A percentile compares a stretch with the other conserved stretches of the same genome.
These are phyloP conservation scores for Oscheius sp. DNA, from an alignment of 2,888 invertebrate genomes.

Conservation along the genomic window DNA sequence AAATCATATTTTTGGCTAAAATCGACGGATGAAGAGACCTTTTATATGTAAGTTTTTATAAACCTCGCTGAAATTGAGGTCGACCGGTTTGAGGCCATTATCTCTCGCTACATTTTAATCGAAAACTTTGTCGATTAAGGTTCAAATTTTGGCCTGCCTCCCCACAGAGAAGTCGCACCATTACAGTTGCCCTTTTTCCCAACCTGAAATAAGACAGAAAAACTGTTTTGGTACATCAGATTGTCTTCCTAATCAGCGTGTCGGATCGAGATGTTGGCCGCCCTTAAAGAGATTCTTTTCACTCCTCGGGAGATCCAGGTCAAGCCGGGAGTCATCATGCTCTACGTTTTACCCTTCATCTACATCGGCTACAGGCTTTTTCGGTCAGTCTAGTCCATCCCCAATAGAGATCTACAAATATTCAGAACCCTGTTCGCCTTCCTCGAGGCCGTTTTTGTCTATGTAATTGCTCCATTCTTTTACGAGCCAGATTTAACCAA, in stretches of 20 bases:
- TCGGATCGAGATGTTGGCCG: conserved; percentile 23
- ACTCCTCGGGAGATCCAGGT: conserved; percentile 1
- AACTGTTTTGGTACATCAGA: background rate
- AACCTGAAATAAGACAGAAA: too few relatives aligned
- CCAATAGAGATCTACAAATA: background rate
- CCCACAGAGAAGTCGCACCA: background rate
- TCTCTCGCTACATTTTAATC: too few relatives aligned
- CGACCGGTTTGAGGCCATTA: too few relatives aligned
- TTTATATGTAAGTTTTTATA: too few relatives aligned
- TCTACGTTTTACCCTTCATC: conserved; percentile 39
- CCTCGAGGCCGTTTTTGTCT: conserved; percentile 58
- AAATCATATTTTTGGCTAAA: too few relatives aligned
- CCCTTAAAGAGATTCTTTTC: background rate
- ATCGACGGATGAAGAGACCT: too few relatives aligned
- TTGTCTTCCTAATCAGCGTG: background rate
- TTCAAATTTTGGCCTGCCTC: background rate
- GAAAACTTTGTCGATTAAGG: too few relatives aligned
- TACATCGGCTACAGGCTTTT: conserved; percentile 46
- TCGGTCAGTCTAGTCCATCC: conserved; percentile 31
- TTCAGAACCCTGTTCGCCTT: conserved; percentile 62
- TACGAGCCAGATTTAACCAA: conserved; percentile 56
- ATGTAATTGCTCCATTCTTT: conserved; percentile 59
- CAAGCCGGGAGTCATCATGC: conserved; percentile 30
- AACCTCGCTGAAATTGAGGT: too few relatives aligned
- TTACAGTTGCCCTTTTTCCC: background rate